phyloP scores from a whole-genome alignment of 2,113 vertebrate genomes.

The Corydoras maculifer region DNA sequence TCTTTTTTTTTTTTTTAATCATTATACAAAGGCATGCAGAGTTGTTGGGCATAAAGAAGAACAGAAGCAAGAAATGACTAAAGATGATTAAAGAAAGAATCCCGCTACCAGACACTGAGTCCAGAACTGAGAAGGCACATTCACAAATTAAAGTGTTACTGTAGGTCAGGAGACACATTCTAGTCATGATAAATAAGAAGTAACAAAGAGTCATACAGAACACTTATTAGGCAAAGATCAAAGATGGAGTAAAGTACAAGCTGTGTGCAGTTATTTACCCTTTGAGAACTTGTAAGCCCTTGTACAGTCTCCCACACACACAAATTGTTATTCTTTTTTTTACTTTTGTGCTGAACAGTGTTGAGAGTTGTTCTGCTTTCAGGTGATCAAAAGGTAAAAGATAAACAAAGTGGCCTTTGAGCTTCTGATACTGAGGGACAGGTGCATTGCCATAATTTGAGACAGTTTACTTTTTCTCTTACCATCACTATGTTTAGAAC shows the following conservation, averaged over 20 bases:
- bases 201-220: conserved; percentile 62
- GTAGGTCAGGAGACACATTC: conserved; percentile 58
- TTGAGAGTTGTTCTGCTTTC: too few relatives aligned
- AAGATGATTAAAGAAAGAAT: conserved; percentile 47
- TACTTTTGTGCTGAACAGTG: too few relatives aligned
- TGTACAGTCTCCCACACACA: neutral
- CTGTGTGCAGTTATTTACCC: conserved; percentile 62
- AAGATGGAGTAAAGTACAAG: conserved; percentile 56
- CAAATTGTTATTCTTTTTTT: conserved; percentile 10
- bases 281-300: conserved; percentile 63
- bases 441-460: too few relatives aligned
- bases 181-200: conserved; percentile 44
- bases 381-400: conserved; percentile 10
- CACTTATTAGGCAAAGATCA: conserved; percentile 68
- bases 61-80: conserved; percentile 44
- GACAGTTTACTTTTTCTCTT: too few relatives aligned
- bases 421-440: too few relatives aligned
- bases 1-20: conserved; percentile 54
- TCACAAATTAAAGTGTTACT: conserved; percentile 80
- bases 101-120: conserved; percentile 57
- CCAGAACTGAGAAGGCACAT: conserved; percentile 89
- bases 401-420: conserved; percentile 18
- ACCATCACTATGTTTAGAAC: too few relatives aligned
- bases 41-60: conserved; percentile 43
- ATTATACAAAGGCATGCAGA: conserved; percentile 72